Base-by-base conservation (phyloP, 2,113 vertebrate genomes). In the Coreoperca whiteheadi region DNA sequence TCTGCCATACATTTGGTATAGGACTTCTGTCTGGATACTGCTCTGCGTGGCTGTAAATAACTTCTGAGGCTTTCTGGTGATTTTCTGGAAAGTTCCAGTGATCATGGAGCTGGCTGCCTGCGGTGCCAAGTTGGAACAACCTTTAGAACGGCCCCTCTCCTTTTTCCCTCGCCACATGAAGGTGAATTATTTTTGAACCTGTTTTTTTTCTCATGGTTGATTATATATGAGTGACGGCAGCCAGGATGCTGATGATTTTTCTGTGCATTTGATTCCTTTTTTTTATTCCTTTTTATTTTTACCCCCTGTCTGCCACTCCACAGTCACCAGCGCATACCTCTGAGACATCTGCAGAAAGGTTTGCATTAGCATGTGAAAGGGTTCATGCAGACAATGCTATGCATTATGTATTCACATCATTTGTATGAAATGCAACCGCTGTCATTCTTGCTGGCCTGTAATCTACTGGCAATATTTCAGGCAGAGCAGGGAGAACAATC, bases 341-440 rank as follows among this genome's bases (percentile, higher is more conserved):
- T 82, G 91, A 94, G 93, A 94, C 92, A 86, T 90, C 82, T 79
- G 88, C 84, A 89, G 93, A 93, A 94, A 94, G 93, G 93, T 94
- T 92, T 71, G 78, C 89, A 95, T 96, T 95, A 94, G 94, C 93
- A 96, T 95, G 92, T 93, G 92, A 95, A 95, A 94, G 92, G 88
- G 89, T 94, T 92, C 88, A 89, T 73, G 87, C 92, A 93, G 94
- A 94, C 94, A 93, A 93, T 91, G 87, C 86, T 89, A 89, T 92
- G 93, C 91, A 95, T 95, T 95, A 95, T 91, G 89, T 91, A 94
- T 95, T 94, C 92, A 91, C 91, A 82, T 87, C 91, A 91, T 93
- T 94, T 93, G 89, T 93, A 93, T 93, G 89, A 95, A 95, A 95
- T 93, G 87, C 91, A 94, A 81, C 89, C 66, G 81, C 92, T 92